A percentile compares a stretch with the other conserved stretches of the same genome.
Conservation (phyloP, 1,140 invertebrate species). For the Eriocheir sinensis region DNA sequence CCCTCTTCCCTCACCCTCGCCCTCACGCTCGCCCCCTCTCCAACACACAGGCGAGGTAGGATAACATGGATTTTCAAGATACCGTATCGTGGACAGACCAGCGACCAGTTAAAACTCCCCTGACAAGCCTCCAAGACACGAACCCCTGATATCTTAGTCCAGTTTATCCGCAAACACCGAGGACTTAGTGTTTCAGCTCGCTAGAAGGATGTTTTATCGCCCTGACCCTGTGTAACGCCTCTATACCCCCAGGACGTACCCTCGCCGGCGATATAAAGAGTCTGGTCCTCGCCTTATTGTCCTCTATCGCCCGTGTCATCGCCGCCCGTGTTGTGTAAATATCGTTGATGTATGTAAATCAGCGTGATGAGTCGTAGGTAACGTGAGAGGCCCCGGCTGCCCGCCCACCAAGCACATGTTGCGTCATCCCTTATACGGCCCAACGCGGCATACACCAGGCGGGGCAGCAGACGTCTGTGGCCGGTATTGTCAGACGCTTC, state of each 20-base stretch:
- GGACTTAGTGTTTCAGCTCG: too few species aligned
- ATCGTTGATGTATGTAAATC: slow-evolving; percentile 7
- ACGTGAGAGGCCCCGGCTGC: background rate
- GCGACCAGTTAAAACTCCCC: too few species aligned
- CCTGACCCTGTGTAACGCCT: background rate
- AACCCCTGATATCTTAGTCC: too few species aligned
- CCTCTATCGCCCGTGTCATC: background rate
- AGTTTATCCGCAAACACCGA: too few species aligned
- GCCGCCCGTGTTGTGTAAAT: slow-evolving; percentile 3
- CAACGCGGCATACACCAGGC: background rate
- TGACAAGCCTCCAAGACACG: too few species aligned
- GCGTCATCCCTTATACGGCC: background rate
- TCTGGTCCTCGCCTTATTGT: background rate
- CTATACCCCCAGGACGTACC: background rate
- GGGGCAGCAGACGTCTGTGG: too few species aligned
- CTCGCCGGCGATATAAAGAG: background rate
- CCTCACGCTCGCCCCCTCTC: too few species aligned
- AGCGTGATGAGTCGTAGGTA: background rate
- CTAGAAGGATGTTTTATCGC: too few species aligned
- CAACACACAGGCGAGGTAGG: too few species aligned
- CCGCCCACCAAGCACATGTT: background rate
- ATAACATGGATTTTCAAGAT: too few species aligned
- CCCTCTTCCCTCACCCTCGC: background rate
- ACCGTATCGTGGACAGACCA: too few species aligned
- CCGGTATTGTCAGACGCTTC: too few species aligned